Conservation (phyloP, 2,888 invertebrate species). For the Caenorhabditis sp. region DNA sequence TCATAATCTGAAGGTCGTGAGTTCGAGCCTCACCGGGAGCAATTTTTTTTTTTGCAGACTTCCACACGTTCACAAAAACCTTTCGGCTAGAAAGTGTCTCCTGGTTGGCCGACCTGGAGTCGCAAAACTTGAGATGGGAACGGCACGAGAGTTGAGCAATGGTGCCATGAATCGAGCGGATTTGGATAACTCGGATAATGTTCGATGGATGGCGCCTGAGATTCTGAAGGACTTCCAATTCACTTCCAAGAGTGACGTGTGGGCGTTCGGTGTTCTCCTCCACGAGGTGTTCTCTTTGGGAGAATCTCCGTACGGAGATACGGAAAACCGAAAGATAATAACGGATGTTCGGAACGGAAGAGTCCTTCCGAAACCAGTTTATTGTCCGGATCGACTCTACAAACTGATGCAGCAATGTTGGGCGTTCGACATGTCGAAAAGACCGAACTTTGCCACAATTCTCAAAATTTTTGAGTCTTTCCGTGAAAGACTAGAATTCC, state of each 20-base stretch:
- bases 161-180: slow-evolving; percentile 4
- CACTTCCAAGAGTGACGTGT: slow-evolving; percentile 95
- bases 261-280: slow-evolving; percentile 85
- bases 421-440: slow-evolving; percentile 58
- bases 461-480: slow-evolving; percentile 67
- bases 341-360: slow-evolving; percentile 83
- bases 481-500: slow-evolving; percentile 67
- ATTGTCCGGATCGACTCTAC: slow-evolving; percentile 86
- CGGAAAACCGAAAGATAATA: slow-evolving; percentile 83
- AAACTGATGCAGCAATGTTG: slow-evolving; percentile 68
- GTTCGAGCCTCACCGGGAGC: slow-evolving; percentile 89
- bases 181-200: slow-evolving; percentile 23
- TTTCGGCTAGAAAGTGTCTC: slow-evolving; percentile 42
- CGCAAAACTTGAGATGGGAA: slow-evolving; percentile 41
- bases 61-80: slow-evolving; percentile 45
- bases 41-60: slow-evolving; percentile 59
- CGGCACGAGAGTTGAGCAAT: slow-evolving; percentile 6
- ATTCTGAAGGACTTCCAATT: slow-evolving; percentile 95
- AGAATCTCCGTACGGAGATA: slow-evolving; percentile 95
- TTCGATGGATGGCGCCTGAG: slow-evolving; percentile 97
- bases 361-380: slow-evolving; percentile 83
- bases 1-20: slow-evolving; percentile 95
- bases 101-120: slow-evolving; percentile 17
- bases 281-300: slow-evolving; percentile 98
- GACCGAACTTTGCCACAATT: slow-evolving; percentile 67